Conservation (phyloP, 2,113 vertebrate genomes). For the Piprites chloris region DNA sequence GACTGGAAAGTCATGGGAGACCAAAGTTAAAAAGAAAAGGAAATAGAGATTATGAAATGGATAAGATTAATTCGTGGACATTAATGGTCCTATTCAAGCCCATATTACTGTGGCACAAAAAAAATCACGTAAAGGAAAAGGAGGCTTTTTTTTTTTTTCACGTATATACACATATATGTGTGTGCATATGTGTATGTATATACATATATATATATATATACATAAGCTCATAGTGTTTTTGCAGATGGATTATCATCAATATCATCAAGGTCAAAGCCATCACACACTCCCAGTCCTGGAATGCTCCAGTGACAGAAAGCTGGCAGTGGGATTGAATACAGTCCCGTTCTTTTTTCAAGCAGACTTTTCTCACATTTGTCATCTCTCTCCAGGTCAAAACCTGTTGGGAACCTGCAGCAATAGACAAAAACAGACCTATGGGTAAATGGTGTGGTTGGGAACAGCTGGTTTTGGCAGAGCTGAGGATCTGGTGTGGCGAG, state of each 20-base stretch:
- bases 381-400: neutral
- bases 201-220: fast-evolving
- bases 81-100: neutral
- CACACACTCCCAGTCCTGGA: neutral
- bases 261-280: neutral
- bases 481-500: fast-evolving
- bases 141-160: neutral
- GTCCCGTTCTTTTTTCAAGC: neutral
- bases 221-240: neutral
- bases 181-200: fast-evolving
- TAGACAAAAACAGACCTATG: neutral
- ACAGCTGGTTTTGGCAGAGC: neutral
- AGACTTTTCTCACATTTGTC: neutral
- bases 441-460: neutral
- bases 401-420: neutral
- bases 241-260: neutral
- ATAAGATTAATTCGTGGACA: neutral
- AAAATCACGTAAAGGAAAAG: neutral
- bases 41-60: neutral
- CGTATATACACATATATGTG: fast-evolving
- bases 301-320: neutral
- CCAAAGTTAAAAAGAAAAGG: neutral
- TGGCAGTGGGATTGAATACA: neutral
- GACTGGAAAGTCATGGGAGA: neutral
- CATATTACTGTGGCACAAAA: neutral